Evolutionary conservation across 2,113 vertebrate species (phyloP), one percentile per base, ranked within the genome.

Genomic region (Cyanistes caeruleus): DNA sequence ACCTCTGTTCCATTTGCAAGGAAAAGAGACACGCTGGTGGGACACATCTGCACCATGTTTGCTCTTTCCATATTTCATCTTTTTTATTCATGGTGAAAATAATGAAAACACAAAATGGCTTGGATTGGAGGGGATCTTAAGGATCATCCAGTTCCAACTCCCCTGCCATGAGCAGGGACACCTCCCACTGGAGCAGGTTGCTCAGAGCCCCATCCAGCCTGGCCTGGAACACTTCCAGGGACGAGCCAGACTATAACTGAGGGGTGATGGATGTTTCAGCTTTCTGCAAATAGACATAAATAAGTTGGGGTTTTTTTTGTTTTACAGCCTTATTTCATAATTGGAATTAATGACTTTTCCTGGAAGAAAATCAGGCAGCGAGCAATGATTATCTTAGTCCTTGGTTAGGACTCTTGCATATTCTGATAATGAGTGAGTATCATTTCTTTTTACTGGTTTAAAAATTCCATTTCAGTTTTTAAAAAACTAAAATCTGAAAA

Each of bases 61-160:
- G 5, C 16, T 58, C 21, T 33, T 74, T 39, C 11, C 39, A 1
- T 2, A 0, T 39, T 51, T 67, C 22, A 2, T 23, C 9, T 24
- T 51, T 70, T 39, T 30, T 7, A 7, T 21, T 87, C 7, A 1
- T 64, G 37, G 20, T 53, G 52, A 68, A 24, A 76, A 19, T 23
- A 22, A 27, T 13, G 20, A 22, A 31, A 46, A 1, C 16, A 18
- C 13, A 13, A 15, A 35, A 28, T 31, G 11, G 11, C 15, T 76
- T 13, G 18, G 11, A 4, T 11, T 69, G n/a, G 17, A 55, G 31
- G 22, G 21, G 8, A n/a, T 7, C 8, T 11, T 11, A 31, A 48
- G 24, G 20, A 5, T 27, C 30, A 41, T 15, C 16, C 16, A 25
- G 4, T 13, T 68, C 39, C n/a, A 60, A 1, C 3, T 10, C 11